Evolutionary conservation across 64 coral and sea anemone species (phyloP), one percentile per base, ranked within the genome.

Genomic region (Pocillopora damicornis): DNA sequence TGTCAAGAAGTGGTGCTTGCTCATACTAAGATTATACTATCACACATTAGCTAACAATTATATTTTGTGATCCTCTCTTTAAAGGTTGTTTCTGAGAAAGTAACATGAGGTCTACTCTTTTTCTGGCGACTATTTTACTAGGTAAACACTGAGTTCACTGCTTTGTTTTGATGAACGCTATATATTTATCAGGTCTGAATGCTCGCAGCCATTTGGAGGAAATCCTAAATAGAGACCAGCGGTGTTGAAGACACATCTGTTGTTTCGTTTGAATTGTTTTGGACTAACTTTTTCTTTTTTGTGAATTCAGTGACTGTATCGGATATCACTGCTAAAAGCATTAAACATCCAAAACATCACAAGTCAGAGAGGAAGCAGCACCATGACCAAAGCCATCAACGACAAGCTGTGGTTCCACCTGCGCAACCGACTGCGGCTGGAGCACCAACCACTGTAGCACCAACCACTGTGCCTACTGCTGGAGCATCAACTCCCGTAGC

Each of bases 341-440:
- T 72, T 12, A 85, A 58, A 66, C 22, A 23, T 18, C 81, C 67
- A 18, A 58, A 23, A 58, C 11, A 51, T 58, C 77, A 85, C 18
- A 72, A 73, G 2, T n/a, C 37, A 67, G 68, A 67, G 13, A 10
- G 16, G 30, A 37, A 45, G 15, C 81, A 58, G 11, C 65, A 30
- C 18, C 81, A 85, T 22, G 61, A 85, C 22, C 63, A 85, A 58
- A 65, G 81, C 45, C 37, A 85, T 85, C 81, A 65, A 0, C 63
- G 81, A 85, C 81, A 85, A 26, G 38, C 37, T 35, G 59, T 30
- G 30, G 23, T 60, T 4, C 12, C 69, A 12, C 42, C 42, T 51
- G 42, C 42, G 42, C 42, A 0, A 61, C 79, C 79, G 0, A 56
- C 1, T 25, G 42, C 61, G 63, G 79, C 56, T 14, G 16, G 6